Base-by-base conservation (phyloP, 2,113 vertebrate genomes). In the Clarias batrachus region DNA sequence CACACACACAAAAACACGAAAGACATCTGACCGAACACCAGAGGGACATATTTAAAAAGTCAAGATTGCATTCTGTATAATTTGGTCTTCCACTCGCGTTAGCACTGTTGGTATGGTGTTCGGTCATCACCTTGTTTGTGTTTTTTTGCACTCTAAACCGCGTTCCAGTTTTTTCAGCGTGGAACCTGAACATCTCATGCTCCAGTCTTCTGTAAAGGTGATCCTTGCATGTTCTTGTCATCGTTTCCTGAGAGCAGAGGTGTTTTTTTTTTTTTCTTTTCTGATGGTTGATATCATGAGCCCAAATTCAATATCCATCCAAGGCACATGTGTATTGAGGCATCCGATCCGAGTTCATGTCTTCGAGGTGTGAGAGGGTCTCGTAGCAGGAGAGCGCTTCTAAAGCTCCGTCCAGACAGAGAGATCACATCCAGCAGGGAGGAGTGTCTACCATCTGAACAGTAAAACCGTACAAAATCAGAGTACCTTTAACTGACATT, bases 301-400 rank as follows among this genome's bases (percentile, higher is more conserved):
- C 48, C 48, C 11, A 25, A 52, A 25, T 77, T 12, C 21, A 74
- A 5, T 41, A 13, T 21, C 11, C 70, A 41, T 23, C 9, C 17
- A 48, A 23, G 37, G 16, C 33, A 41, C 0, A 41, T 1, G 71
- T 48, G 71, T 23, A 74, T 0, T 48, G 71, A 11, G 21, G 3
- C 17, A 41, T 73, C 19, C 19, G 23, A 48, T 48, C 48, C 48
- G 9, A 73, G 93, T 89, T 93, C 93, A 91, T 90, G 92, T 91
- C 90, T 93, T 93, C 90, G 90, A 92, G 91, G 88, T 89, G 87
- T 89, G 88, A 93, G 93, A 92, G 91, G 92, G 89, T 91, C 91
- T 90, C 90, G 91, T 93, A 93, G 93, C 89, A 93, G 87, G 88
- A 91, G 90, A 93, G 92, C 92, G 91, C 93, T 90, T 74, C 19